Conservation (phyloP, 2,797 vertebrate genomes). For the Enteromius unitaeniatus region DNA sequence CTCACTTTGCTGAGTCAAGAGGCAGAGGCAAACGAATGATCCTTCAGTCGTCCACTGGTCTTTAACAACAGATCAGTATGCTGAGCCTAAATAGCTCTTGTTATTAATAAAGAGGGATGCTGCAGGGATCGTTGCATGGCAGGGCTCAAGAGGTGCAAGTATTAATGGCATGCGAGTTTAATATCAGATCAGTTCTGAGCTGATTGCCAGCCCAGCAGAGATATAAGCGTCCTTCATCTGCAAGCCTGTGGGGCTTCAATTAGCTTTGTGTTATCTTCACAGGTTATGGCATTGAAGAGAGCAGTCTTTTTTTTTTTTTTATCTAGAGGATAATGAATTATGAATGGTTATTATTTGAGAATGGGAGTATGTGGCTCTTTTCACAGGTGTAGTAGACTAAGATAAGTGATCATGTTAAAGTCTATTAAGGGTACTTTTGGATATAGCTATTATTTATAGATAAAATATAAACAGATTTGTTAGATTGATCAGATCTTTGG, state of each 20-base stretch:
- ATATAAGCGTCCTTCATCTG: slow-evolving; percentile 4
- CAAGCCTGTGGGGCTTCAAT: slow-evolving; percentile 47
- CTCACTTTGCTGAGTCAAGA: slow-evolving; percentile 1
- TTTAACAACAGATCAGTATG: slow-evolving; percentile 53
- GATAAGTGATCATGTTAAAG: not conserved
- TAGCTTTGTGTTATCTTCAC: slow-evolving; percentile 42
- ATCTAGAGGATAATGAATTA: slow-evolving; percentile 37
- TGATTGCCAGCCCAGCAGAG: slow-evolving; percentile 35
- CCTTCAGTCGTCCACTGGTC: not conserved
- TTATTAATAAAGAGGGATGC: slow-evolving; percentile 56
- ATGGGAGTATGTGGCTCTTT: slow-evolving; percentile 16
- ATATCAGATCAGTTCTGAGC: slow-evolving; percentile 36
- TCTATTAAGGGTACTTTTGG: not conserved
- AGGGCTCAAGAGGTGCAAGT: slow-evolving; percentile 42
- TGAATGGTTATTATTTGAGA: slow-evolving; percentile 29
- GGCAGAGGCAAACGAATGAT: not conserved
- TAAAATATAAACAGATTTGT: not conserved
- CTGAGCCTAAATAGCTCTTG: slow-evolving; percentile 40
- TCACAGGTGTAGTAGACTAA: not conserved
- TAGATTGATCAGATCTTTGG: not conserved
- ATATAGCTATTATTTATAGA: not conserved
- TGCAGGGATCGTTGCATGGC: not conserved
- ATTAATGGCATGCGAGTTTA: slow-evolving; percentile 46
- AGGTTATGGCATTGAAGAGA: slow-evolving; percentile 35
- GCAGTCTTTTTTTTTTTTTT: slow-evolving; percentile 5